These are phyloP conservation scores for Rhipidura dahli DNA, from an alignment of 2,113 vertebrate species.

Conservation along the genomic window DNA sequence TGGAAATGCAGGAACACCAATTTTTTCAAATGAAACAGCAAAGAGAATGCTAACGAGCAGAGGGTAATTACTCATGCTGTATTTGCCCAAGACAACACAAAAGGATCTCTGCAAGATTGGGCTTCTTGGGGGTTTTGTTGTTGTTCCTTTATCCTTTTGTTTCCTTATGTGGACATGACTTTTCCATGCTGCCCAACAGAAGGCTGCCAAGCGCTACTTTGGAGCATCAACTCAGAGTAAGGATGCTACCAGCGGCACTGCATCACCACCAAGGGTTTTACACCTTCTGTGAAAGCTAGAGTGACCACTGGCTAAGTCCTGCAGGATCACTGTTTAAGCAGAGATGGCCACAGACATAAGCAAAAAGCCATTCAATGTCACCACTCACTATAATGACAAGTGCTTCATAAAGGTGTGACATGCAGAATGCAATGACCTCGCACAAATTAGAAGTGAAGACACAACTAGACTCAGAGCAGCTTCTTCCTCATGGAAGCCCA, in stretches of 20 bases:
- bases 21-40: slow-evolving; percentile 10
- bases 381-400: background rate
- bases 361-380: background rate
- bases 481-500: background rate
- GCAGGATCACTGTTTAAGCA: background rate
- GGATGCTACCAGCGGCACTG: background rate
- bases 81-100: background rate
- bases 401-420: background rate
- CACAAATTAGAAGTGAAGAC: background rate
- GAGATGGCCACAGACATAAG: background rate
- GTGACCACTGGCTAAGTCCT: background rate
- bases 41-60: background rate
- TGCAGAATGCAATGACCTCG: background rate
- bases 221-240: background rate
- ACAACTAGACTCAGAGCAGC: background rate
- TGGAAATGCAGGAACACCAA: background rate
- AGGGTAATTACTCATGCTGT: background rate
- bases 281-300: background rate
- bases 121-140: background rate
- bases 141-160: background rate
- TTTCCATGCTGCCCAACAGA: background rate
- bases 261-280: background rate
- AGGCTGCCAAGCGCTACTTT: background rate
- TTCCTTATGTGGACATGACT: background rate
- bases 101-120: background rate